Base-by-base conservation (phyloP, 1,140 invertebrate species). In the Listronotus oregonensis region DNA sequence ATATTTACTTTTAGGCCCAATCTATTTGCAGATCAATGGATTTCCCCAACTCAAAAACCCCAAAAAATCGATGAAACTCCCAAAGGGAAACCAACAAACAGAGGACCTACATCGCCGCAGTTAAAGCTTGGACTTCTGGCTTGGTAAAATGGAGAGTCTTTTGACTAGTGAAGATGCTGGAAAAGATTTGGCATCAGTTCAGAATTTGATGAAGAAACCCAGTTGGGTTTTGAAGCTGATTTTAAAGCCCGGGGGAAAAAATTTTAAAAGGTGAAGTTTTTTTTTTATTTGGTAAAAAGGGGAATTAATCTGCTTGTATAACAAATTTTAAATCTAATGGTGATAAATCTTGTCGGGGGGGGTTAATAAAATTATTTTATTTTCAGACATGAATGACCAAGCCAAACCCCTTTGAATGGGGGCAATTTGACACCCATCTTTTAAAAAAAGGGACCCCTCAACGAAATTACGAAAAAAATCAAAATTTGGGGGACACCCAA, bases 121-220 rank as follows among this genome's bases (percentile, higher is more conserved):
- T 99, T 34, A 99, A 99, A 80, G 98, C 99, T 85, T 99, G 66
- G 98, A 99, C 82, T 99, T 99, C 82, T 99, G 98, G 98, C 87
- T 99, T 31, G 97, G 96, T 68, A 97, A 99, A 86, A 95, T 98
- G 47, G 97, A 99, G 78, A 96, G 95, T 81, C 84, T 99, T 43
- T 80, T 99, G 68, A 96, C 94, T 32, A 95, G 93, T 46, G 97
- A 99, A 78, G 97, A 99, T 82, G 93, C 95, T 68, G 97, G 97
- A 49, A 99, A 99, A 80, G 98, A 99, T 84, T 83, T 99, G 52
- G 94, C 95, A 0, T 97, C 96, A 0, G 97, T 99, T n/a, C 96
- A 99, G 82, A 98, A 99, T 82, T 82, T 99, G 39, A 93, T 97
- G 85, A 99, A 99, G 84, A 99, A 99, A 79, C 97, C 80, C 95